Evolutionary conservation across 1,140 invertebrate species (phyloP), one percentile per base, ranked within the genome.

Genomic region (Mya arenaria): DNA sequence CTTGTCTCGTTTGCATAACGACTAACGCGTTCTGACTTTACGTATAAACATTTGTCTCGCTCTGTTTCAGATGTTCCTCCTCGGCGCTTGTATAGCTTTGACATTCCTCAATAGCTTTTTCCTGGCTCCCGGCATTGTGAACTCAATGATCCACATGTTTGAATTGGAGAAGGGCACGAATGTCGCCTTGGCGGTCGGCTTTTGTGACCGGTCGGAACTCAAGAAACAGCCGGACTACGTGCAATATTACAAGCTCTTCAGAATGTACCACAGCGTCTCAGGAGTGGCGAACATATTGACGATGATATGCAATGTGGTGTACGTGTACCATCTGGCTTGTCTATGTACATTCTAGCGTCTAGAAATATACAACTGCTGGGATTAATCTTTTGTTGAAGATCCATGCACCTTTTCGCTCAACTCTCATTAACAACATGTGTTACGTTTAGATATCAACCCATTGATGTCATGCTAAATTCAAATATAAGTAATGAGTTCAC

Each of bases 81-180:
- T 80, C 0, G 41, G 52, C 13, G 48, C 30, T 5, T 60, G 65
- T 30, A 56, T 80, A n/a, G 23, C 62, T 4, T 71, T 37, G 15
- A 69, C 79, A 30, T 82, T 82, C 68, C n/a, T 82, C 28, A 82
- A 82, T 48, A 74, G 60, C 25, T 73, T 73, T 52, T 73, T 65
- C 34, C 19, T 82, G 28, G 68, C 68, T 10, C 79, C 79, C 36
- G 0, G 56, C 15, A 44, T 82, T n/a, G 79, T 82, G 5, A 44
- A 63, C 32, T n/a, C 68, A 0, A 82, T 82, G 79, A 58, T 82
- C 1, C 34, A 48, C 1, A 30, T 73, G 25, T 82, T 82, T 23
- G 79, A 82, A 15, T 23, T 82, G 10, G 79, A 82, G 52, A 82
- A 82, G 58, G 56, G 34, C 0, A 65, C 23, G 1, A 60, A 69